Evolutionary conservation across 2,113 vertebrate genomes (phyloP), one percentile per base, ranked within the genome.

Genomic region (Rhinoderma darwinii): DNA sequence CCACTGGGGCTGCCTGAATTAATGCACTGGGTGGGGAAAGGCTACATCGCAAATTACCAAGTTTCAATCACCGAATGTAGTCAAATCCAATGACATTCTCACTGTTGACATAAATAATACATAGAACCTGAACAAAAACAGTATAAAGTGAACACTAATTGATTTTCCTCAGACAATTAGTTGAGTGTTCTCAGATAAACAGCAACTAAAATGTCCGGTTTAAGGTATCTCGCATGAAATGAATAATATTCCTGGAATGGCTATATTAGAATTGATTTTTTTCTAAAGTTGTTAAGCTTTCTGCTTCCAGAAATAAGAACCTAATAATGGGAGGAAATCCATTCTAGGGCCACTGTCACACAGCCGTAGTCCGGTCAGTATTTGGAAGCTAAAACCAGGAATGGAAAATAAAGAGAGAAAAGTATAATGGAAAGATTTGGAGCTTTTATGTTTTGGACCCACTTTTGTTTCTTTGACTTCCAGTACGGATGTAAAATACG

Each of bases 51-150:
- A 92, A 91, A 94, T 91, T 92, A 94, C 90, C 90, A 92, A 94
- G 90, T 94, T 93, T 94, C 93, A 95, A 93, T 93, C 92, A 92
- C 89, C 91, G 94, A 90, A 88, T 90, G 79, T 89, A 92, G 90
- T 89, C 94, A 94, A 93, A 94, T 91, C 93, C 93, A 93, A 93
- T 92, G 89, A 90, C 89, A 93, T 91, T 90, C 92, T 92, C 92
- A 88, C 84, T 90, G 88, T 89, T 89, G 90, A 91, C 89, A 92
- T 93, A 92, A 94, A 95, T 96, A 93, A 94, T 94, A 94, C 94
- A 92, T 90, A 91, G 89, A 89, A 93, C 92, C 86, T 25, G 91
- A 93, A 93, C 85, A 90, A 88, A 82, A 89, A 92, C 88, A 88
- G 84, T 83, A 86, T n/a, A 91, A 41, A 88, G 89, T 68, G 81